A percentile compares a stretch with the other conserved stretches of the same genome.
Conservation (phyloP, 2,797 vertebrate species). For the Florisuga fusca region DNA sequence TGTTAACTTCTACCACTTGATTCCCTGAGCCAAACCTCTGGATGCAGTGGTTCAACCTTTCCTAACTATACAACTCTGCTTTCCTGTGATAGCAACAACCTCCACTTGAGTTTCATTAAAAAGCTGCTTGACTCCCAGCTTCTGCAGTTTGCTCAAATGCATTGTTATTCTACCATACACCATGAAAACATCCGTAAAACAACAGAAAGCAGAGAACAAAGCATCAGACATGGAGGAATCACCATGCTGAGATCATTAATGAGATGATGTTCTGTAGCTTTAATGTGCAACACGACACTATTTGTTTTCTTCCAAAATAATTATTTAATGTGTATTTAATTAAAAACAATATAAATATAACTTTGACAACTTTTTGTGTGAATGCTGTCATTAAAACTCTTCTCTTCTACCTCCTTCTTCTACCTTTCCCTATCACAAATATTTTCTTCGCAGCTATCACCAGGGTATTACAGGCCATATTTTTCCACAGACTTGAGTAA, state of each 20-base stretch:
- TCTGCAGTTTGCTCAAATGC: not conserved
- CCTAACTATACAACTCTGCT: not conserved
- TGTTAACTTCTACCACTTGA: not conserved
- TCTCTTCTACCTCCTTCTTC: not conserved
- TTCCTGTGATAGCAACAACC: not conserved
- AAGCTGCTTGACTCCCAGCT: not conserved
- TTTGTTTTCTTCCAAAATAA: not conserved
- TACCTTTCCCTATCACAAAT: not conserved
- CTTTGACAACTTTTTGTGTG: not conserved
- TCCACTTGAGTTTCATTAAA: not conserved
- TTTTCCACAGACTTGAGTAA: not conserved
- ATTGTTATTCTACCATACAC: not conserved
- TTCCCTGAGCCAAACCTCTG: not conserved
- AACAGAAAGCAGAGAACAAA: not conserved
- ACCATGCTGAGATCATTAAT: not conserved
- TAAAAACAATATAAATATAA: not conserved
- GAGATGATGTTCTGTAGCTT: not conserved
- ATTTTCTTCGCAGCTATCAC: slow-evolving; percentile 38
- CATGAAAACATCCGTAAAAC: not conserved
- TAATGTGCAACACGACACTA: not conserved
- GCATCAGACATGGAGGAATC: not conserved
- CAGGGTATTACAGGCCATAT: not conserved
- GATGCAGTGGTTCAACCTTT: not conserved
- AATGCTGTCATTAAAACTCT: not conserved
- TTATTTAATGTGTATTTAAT: not conserved